Percentiles rank a stretch among this genome's conserved stretches.
Evolutionary conservation across 2,888 invertebrate genomes (phyloP).

Genomic region (Polyploca ridens): DNA sequence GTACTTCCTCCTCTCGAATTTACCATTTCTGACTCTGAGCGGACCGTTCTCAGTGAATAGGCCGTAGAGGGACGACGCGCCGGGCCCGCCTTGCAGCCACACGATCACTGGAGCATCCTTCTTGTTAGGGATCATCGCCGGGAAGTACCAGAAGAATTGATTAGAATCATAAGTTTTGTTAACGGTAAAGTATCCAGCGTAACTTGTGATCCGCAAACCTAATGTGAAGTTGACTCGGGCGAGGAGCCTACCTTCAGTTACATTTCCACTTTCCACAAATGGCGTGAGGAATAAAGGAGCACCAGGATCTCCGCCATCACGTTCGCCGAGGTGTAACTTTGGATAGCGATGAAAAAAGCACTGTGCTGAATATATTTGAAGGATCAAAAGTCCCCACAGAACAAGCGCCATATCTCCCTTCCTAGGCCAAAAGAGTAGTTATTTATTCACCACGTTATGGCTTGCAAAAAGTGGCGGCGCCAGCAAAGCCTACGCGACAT

Average conservation of each 20-base stretch:
- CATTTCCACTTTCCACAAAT: constrained; percentile 88
- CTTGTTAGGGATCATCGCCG: constrained; percentile 84
- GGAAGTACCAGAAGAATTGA: constrained; percentile 97
- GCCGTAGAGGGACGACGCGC: constrained; percentile 91
- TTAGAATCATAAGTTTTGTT: constrained; percentile 91
- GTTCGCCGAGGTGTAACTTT: constrained; percentile 55
- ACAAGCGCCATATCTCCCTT: constrained; percentile 48
- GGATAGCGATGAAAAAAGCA: constrained; percentile 68
- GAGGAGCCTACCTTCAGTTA: constrained; percentile 85
- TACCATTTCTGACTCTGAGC: constrained; percentile 57
- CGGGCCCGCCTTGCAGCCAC: constrained; percentile 95
- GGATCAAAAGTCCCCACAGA: constrained; percentile 40
- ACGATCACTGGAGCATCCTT: constrained; percentile 89
- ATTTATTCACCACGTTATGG: too few relatives aligned
- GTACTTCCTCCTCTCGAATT: constrained; percentile 86
- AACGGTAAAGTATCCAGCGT: constrained; percentile 94
- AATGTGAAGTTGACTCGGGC: constrained; percentile 85
- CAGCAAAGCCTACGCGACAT: too few relatives aligned
- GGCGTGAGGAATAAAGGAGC: constrained; percentile 91
- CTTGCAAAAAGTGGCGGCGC: too few relatives aligned
- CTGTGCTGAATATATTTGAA: constrained; percentile 50
- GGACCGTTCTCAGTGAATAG: constrained; percentile 95
- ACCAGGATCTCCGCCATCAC: constrained; percentile 68
- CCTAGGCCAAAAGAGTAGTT: constrained; percentile 8
- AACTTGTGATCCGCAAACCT: constrained; percentile 86